Percentiles rank a stretch among this genome's conserved stretches.
Evolutionary conservation across 2,113 vertebrate species (phyloP).

Genomic region (Microtus montanus): DNA sequence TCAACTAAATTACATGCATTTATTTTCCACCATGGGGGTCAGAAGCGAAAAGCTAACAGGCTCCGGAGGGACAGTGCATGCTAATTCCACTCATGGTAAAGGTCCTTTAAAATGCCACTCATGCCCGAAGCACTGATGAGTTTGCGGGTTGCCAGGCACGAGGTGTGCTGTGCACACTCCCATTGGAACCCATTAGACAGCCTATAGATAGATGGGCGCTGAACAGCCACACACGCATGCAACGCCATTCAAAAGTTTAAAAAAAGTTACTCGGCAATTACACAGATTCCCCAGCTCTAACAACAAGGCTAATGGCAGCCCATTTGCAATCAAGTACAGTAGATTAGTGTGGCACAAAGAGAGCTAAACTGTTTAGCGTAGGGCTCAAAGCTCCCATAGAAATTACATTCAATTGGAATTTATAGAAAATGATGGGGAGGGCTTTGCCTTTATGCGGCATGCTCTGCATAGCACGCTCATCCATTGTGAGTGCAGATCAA

Average conservation of each 20-base stretch:
- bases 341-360: slow-evolving; percentile 42
- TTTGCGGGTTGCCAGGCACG: slow-evolving; percentile 68
- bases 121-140: slow-evolving; percentile 77
- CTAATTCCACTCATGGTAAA: slow-evolving; percentile 83
- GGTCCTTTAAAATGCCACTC: slow-evolving; percentile 79
- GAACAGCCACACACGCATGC: slow-evolving; percentile 39
- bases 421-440: slow-evolving; percentile 50
- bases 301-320: slow-evolving; percentile 47
- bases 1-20: slow-evolving; percentile 76
- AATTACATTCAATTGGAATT: slow-evolving; percentile 53
- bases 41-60: slow-evolving; percentile 83
- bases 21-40: slow-evolving; percentile 69
- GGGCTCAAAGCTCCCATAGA: slow-evolving; percentile 48
- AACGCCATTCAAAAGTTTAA: slow-evolving; percentile 59
- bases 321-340: slow-evolving; percentile 51
- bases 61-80: slow-evolving; percentile 80
- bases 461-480: neutral
- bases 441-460: neutral
- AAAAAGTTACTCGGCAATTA: slow-evolving; percentile 77
- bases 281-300: slow-evolving; percentile 28
- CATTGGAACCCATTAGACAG: slow-evolving; percentile 84
- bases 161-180: slow-evolving; percentile 47
- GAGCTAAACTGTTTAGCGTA: slow-evolving; percentile 29
- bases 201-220: slow-evolving; percentile 73
- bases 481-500: neutral